Conservation (phyloP, 2,797 vertebrate species). For the Sebastes umbrosus region DNA sequence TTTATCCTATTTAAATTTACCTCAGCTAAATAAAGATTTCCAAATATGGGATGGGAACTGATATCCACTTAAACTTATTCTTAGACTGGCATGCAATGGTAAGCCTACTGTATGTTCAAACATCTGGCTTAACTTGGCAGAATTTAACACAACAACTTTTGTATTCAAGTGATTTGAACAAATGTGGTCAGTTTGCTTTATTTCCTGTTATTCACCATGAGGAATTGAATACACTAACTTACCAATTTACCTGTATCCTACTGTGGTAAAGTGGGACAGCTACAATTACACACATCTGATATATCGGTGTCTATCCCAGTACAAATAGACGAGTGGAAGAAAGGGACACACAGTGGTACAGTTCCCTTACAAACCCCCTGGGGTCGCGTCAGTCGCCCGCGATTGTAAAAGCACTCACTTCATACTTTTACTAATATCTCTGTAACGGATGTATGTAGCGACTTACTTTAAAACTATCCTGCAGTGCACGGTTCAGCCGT, state of each 20-base stretch:
- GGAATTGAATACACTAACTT: neutral
- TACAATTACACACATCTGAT: neutral
- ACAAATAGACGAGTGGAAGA: neutral
- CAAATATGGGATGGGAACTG: neutral
- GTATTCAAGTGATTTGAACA: neutral
- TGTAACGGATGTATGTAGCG: too few relatives aligned
- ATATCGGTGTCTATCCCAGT: neutral
- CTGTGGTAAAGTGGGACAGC: neutral
- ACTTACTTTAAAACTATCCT: too few relatives aligned
- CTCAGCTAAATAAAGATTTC: neutral
- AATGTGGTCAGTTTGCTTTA: neutral
- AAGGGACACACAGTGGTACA: neutral
- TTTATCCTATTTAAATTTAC: neutral
- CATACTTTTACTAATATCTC: too few relatives aligned
- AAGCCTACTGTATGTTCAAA: neutral
- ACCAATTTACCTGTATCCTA: neutral
- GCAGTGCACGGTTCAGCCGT: too few relatives aligned
- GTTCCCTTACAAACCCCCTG: neutral
- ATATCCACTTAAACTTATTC: neutral
- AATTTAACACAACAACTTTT: neutral
- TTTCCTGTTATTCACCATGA: neutral
- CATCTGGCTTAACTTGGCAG: neutral
- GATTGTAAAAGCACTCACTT: too few relatives aligned
- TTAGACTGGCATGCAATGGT: neutral
- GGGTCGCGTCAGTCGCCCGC: rapidly evolving